A percentile compares a stretch with the other conserved stretches of the same genome.
Conservation (phyloP, 2,797 vertebrate species). For the Mus spretus region DNA sequence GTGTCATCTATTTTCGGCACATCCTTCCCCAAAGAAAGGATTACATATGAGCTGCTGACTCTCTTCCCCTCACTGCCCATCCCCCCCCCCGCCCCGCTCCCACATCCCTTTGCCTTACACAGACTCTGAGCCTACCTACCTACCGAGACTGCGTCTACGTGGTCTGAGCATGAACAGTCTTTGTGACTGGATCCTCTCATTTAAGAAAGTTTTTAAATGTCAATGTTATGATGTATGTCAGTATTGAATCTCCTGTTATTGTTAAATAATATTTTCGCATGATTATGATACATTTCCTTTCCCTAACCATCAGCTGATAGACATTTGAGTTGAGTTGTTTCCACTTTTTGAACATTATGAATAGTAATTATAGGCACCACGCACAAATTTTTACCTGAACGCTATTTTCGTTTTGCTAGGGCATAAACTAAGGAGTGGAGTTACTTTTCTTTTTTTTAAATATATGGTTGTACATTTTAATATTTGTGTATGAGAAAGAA, state of each 20-base stretch:
- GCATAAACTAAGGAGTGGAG: background rate
- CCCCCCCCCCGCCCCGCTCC: too few relatives aligned
- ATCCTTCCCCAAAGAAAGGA: background rate
- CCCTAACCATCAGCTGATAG: background rate
- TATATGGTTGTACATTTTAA: background rate
- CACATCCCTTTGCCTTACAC: background rate
- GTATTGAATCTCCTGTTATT: background rate
- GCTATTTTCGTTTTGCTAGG: conserved; percentile 1
- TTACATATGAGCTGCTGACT: background rate
- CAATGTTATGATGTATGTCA: background rate
- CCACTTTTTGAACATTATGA: background rate
- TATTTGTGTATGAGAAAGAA: background rate
- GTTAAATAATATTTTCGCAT: background rate
- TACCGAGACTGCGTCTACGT: background rate
- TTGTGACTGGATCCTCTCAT: background rate
- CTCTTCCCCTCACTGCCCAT: too few relatives aligned
- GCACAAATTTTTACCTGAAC: background rate
- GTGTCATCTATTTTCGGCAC: background rate
- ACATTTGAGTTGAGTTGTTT: background rate
- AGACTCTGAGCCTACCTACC: background rate
- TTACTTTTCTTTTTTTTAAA: background rate
- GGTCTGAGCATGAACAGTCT: background rate
- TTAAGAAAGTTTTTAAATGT: background rate
- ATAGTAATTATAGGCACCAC: background rate
- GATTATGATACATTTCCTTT: background rate